Evolutionary conservation across 2,888 invertebrate species (phyloP).

Genomic region (Dryobota labecula): DNA sequence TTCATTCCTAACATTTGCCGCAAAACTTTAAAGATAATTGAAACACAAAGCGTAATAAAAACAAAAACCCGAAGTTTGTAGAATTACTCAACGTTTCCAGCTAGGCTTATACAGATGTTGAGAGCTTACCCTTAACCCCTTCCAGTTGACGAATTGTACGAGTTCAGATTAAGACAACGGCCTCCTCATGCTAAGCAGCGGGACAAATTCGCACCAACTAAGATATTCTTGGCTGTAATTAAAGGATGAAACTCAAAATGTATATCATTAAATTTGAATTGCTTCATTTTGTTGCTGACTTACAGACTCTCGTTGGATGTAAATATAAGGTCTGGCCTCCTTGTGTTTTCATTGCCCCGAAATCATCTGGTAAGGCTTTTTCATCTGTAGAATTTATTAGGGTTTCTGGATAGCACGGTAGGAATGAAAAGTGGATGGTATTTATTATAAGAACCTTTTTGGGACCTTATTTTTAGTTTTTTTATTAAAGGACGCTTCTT

Average conservation of each 20-base stretch:
- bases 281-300: slow-evolving; percentile 62
- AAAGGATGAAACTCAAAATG: slow-evolving; percentile 70
- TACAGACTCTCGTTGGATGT: slow-evolving; percentile 47
- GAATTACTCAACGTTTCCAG: slow-evolving; percentile 62
- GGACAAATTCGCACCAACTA: slow-evolving; percentile 70
- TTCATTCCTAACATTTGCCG: slow-evolving; percentile 36
- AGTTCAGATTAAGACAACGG: slow-evolving; percentile 78
- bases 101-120: slow-evolving; percentile 67
- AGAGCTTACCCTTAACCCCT: slow-evolving; percentile 70
- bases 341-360: slow-evolving; percentile 61
- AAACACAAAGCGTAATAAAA: slow-evolving; percentile 57
- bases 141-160: slow-evolving; percentile 76
- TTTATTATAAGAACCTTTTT: slow-evolving; percentile 57
- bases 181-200: slow-evolving; percentile 69
- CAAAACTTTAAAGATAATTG: slow-evolving; percentile 59
- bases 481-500: slow-evolving; percentile 15
- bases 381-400: slow-evolving; percentile 62
- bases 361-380: slow-evolving; percentile 61
- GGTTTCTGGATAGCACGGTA: slow-evolving; percentile 50
- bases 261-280: slow-evolving; percentile 65
- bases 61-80: slow-evolving; percentile 59
- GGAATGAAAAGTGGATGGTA: slow-evolving; percentile 59
- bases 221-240: slow-evolving; percentile 70
- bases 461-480: slow-evolving; percentile 41
- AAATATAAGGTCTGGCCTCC: slow-evolving; percentile 55